A percentile compares a stretch with the other conserved stretches of the same genome.
These are phyloP conservation scores for Parauchenoglanis punctatus DNA, from an alignment of 2,797 vertebrate genomes.

Conservation along the genomic window DNA sequence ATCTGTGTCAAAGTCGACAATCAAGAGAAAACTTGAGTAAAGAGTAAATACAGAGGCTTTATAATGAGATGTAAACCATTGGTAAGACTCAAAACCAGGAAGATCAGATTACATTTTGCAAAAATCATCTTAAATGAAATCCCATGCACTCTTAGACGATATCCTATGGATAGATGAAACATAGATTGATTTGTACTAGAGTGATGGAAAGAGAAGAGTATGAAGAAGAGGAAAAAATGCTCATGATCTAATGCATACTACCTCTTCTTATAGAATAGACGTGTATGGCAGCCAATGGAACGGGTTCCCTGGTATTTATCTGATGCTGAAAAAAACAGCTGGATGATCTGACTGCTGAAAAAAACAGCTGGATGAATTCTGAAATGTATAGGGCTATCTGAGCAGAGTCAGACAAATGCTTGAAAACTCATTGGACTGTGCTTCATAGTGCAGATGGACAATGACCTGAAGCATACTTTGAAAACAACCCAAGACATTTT, in stretches of 20 bases:
- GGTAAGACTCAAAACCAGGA: not conserved
- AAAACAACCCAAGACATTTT: not conserved
- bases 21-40: not conserved
- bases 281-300: not conserved
- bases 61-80: not conserved
- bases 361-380: not conserved
- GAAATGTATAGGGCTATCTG: not conserved
- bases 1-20: not conserved
- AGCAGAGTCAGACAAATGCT: conserved; percentile 22
- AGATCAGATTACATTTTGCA: not conserved
- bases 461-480: not conserved
- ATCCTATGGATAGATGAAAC: not conserved
- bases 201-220: not conserved
- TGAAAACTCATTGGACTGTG: conserved; percentile 3
- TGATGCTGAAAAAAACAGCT: no score
- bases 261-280: not conserved
- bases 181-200: not conserved
- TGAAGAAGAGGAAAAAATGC: not conserved
- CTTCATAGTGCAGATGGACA: conserved; percentile 30
- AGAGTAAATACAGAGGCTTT: not conserved
- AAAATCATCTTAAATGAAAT: not conserved
- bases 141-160: not conserved
- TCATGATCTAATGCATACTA: not conserved
- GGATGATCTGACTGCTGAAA: not conserved
- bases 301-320: not conserved